Evolutionary conservation across 1,140 invertebrate species (phyloP).

Genomic region (Tetragonula clypearis): DNA sequence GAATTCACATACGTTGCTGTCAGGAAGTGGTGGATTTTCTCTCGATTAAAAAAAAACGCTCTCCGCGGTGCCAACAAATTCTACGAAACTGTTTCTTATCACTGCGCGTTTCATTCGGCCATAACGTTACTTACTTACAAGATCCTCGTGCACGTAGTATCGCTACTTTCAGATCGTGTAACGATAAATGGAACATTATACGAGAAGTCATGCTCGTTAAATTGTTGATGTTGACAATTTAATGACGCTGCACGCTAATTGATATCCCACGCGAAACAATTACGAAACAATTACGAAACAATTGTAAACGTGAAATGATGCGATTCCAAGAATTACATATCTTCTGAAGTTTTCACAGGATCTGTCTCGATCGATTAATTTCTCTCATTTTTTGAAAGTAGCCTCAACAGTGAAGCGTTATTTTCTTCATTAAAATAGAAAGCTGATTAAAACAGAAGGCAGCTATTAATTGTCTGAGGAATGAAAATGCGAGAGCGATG

Average conservation of each 20-base stretch:
- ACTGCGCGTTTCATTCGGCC: neutral
- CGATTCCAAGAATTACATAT: neutral
- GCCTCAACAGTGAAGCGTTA: no score
- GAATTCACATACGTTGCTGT: constrained; percentile 9
- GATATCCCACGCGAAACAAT: neutral
- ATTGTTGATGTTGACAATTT: neutral
- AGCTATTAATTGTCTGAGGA: no score
- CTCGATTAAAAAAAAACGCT: constrained; percentile 34
- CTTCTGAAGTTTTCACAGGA: neutral
- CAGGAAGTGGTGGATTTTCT: constrained; percentile 14
- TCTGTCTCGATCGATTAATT: neutral
- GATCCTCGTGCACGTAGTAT: no score
- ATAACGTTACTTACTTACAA: neutral
- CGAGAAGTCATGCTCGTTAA: neutral
- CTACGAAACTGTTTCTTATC: neutral
- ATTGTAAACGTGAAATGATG: neutral
- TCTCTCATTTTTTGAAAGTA: neutral
- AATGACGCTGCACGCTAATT: neutral
- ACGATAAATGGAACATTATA: neutral
- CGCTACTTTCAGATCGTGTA: neutral
- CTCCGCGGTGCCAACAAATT: constrained; percentile 10
- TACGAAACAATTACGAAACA: neutral
- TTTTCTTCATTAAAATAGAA: no score
- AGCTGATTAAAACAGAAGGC: no score
- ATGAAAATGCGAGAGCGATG: no score